Conservation (phyloP, 2,888 invertebrate genomes). For the Pandemis cinnamomeana region DNA sequence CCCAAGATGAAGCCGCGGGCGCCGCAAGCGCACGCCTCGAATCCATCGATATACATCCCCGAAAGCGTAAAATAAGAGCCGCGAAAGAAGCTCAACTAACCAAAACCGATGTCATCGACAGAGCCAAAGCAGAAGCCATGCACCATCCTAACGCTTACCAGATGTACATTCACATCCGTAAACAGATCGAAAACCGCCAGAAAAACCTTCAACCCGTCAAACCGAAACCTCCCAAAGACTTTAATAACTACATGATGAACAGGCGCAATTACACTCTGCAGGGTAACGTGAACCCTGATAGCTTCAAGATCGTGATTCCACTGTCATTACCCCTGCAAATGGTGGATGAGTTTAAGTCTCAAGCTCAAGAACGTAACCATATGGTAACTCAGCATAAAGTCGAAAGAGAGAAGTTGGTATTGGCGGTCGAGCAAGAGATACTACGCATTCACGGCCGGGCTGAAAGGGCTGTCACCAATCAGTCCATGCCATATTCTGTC, state of each 20-base stretch:
- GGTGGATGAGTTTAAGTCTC: slow-evolving; percentile 90
- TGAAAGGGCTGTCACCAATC: slow-evolving; percentile 93
- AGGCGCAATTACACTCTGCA: slow-evolving; percentile 92
- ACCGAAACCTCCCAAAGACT: slow-evolving; percentile 95
- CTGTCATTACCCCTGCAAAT: slow-evolving; percentile 85
- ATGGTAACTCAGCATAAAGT: slow-evolving; percentile 86
- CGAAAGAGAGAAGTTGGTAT: slow-evolving; percentile 93
- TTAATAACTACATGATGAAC: slow-evolving; percentile 94
- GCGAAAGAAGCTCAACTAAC: slow-evolving; percentile 79
- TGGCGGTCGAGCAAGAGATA: slow-evolving; percentile 95
- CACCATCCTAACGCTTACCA: slow-evolving; percentile 94
- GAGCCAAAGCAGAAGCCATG: slow-evolving; percentile 73
- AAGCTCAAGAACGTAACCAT: slow-evolving; percentile 88
- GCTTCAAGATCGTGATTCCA: slow-evolving; percentile 85
- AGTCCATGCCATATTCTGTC: slow-evolving; percentile 92
- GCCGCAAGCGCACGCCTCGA: slow-evolving; percentile 35
- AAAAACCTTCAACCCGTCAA: slow-evolving; percentile 90
- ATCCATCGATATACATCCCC: slow-evolving; percentile 86
- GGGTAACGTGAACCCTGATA: slow-evolving; percentile 88
- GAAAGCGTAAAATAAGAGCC: slow-evolving; percentile 91
- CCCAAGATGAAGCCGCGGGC: slow-evolving; percentile 21
- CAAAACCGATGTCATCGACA: slow-evolving; percentile 33
- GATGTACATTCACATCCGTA: slow-evolving; percentile 91
- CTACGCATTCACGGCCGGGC: slow-evolving; percentile 94
- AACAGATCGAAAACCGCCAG: slow-evolving; percentile 90